Evolutionary conservation across 2,888 invertebrate species (phyloP).

Genomic region (Phalera bucephala): DNA sequence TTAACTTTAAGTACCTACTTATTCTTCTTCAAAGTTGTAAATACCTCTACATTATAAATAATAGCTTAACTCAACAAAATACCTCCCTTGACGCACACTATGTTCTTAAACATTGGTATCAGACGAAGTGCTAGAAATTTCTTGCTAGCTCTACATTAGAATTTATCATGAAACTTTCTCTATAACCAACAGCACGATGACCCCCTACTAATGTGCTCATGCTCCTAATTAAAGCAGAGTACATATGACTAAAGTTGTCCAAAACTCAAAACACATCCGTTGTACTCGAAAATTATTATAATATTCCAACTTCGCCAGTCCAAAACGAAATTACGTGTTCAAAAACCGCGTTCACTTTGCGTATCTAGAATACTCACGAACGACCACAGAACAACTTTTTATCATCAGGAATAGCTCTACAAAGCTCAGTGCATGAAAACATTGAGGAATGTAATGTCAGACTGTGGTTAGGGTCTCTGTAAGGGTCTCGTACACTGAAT

Average conservation of each 20-base stretch:
- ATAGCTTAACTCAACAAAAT: too few species aligned
- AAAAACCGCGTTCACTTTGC: slow-evolving; percentile 35
- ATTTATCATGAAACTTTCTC: slow-evolving; percentile 29
- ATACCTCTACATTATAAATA: too few species aligned
- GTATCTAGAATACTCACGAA: slow-evolving; percentile 10
- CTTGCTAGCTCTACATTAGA: slow-evolving; percentile 34
- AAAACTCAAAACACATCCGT: slow-evolving; percentile 42
- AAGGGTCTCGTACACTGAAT: slow-evolving; percentile 48
- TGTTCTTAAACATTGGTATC: slow-evolving; percentile 19
- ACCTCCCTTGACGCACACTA: slow-evolving; percentile 25
- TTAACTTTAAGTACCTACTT: neutral
- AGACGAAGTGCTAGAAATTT: slow-evolving; percentile 18
- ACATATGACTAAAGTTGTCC: slow-evolving; percentile 41
- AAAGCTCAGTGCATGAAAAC: slow-evolving; percentile 11
- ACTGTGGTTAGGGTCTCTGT: slow-evolving; percentile 26
- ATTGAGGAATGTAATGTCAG: slow-evolving; percentile 4
- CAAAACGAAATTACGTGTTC: slow-evolving; percentile 45
- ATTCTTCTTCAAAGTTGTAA: slow-evolving; percentile 7
- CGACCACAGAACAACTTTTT: slow-evolving; percentile 25
- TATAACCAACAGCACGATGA: slow-evolving; percentile 22
- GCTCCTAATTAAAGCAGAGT: slow-evolving; percentile 41
- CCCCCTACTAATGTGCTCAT: slow-evolving; percentile 41
- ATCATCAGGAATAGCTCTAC: neutral
- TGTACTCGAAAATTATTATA: slow-evolving; percentile 50
- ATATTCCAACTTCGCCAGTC: slow-evolving; percentile 53